Base-by-base conservation (phyloP, 2,888 invertebrate genomes). In the Pseudoips prasinana region DNA sequence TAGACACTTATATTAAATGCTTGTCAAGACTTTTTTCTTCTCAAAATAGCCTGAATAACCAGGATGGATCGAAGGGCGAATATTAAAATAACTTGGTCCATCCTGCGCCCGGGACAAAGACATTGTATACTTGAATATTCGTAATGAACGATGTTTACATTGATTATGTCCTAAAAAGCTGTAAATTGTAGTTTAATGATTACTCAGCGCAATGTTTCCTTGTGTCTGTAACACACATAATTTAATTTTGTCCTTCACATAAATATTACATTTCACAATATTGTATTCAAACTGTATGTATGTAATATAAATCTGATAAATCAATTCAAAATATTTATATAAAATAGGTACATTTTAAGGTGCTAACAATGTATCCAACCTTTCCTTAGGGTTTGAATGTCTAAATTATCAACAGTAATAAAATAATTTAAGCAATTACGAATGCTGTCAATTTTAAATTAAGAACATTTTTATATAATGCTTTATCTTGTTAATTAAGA, bases 71-170 rank as follows among this genome's bases (percentile, higher is more conserved):
- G 70, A 74, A 77, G 74, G 73, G 51, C 69, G 55, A 40, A 55
- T 64, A 62, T 69, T 46, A 62, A 68, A 71, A 73, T 67, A 64
- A 68, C 72, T 71, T 67, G 62, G 59, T 63, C 34, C 70, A 64
- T 71, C 62, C 65, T 60, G 70, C 41, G 46, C 60, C 39, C 39
- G 48, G 64, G 60, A 83, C 83, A 84, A 82, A 82, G 80, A 63
- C 72, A 52, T 67, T 70, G 59, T 67, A 61, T 53, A 48, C 43
- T 20, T 3, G n/a, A 20, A 20, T n/a, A 46, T 55, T 43, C 39
- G 46, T 56, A 46, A 53, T 43, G 34, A 20, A 53, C 26, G 51
- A 58, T 65, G 47, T 69, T 64, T 54, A 48, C 50, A 50, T 51
- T 47, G 49, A 52, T 63, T 62, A 64, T 50, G 31, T 33, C 45